phyloP scores from a whole-genome alignment of 23 tunicate species.

The Phallusia fumigata region DNA sequence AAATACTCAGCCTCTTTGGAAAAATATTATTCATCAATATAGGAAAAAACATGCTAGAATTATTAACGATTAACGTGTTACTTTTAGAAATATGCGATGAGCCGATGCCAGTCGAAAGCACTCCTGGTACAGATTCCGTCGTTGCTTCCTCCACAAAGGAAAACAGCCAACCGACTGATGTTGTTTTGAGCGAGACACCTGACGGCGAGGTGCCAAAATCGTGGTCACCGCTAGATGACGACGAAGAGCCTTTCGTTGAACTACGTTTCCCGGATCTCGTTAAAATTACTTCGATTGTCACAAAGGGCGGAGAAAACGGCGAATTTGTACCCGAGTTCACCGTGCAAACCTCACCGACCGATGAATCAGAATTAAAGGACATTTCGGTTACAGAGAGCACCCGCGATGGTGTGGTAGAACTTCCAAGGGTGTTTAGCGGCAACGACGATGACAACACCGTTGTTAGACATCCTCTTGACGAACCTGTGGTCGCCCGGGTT shows the following conservation, averaged over 20 bases:
- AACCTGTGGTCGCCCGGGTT: conserved; percentile 33
- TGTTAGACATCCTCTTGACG: conserved; percentile 37
- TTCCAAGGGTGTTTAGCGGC: conserved; percentile 34
- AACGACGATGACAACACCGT: conserved; percentile 43
- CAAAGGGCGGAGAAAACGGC: conserved; percentile 45
- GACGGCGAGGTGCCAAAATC: conserved; percentile 15
- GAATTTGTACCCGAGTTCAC: conserved; percentile 45
- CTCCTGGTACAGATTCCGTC: conserved; percentile 9
- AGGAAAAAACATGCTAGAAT: too few species aligned
- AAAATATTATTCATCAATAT: too few species aligned
- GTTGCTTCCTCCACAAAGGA: conserved; percentile 47
- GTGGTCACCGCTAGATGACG: conserved; percentile 65
- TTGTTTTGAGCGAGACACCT: conserved; percentile 12
- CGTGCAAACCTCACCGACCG: conserved; percentile 29
- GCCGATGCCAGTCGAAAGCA: conserved; percentile 44
- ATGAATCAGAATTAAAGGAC: conserved; percentile 14
- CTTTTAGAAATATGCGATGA: conserved; percentile 59
- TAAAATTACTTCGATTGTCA: conserved; percentile 50
- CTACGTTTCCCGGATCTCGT: conserved; percentile 38
- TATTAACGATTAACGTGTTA: too few species aligned
- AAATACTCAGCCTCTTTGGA: too few species aligned
- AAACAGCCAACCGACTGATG: conserved; percentile 33
- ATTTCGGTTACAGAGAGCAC: conserved; percentile 25
- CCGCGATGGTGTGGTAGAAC: conserved; percentile 16
- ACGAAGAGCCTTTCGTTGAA: conserved; percentile 56